Conservation (phyloP, 1,140 invertebrate genomes). For the Rhagoletis pomonella region DNA sequence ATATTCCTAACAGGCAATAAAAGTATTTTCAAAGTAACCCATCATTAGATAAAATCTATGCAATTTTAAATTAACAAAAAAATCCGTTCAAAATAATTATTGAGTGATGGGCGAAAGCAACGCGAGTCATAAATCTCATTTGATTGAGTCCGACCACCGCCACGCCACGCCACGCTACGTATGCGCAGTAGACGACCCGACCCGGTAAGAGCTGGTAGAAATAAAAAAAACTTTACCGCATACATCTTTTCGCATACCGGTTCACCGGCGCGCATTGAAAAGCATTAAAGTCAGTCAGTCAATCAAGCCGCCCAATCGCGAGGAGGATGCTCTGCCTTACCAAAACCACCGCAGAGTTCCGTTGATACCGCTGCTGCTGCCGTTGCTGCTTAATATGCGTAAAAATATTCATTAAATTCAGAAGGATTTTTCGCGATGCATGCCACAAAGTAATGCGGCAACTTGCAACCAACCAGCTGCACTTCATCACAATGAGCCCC, state of each 20-base stretch:
- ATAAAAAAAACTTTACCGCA: conserved; percentile 1
- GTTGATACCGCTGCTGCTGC: not conserved
- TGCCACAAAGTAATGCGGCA: not conserved
- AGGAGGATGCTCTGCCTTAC: no score
- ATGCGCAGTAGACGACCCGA: not conserved
- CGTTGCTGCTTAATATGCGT: not conserved
- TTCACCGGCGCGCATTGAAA: not conserved
- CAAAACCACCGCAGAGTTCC: not conserved
- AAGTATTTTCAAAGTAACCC: not conserved
- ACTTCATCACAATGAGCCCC: not conserved
- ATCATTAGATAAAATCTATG: not conserved
- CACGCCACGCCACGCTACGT: not conserved
- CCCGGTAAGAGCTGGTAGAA: not conserved
- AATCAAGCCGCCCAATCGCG: not conserved
- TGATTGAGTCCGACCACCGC: conserved; percentile 21
- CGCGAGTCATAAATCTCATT: conserved; percentile 1
- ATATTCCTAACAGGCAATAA: not conserved
- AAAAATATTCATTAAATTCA: conserved; percentile 38
- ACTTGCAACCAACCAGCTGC: not conserved
- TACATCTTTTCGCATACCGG: not conserved
- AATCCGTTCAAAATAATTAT: conserved; percentile 17
- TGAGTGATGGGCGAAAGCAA: conserved; percentile 9
- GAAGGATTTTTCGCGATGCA: not conserved
- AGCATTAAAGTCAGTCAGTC: conserved; percentile 34
- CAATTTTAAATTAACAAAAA: conserved; percentile 10